phyloP scores from a whole-genome alignment of 2,113 vertebrate species.

The Cyprinodon brontotheroides region DNA sequence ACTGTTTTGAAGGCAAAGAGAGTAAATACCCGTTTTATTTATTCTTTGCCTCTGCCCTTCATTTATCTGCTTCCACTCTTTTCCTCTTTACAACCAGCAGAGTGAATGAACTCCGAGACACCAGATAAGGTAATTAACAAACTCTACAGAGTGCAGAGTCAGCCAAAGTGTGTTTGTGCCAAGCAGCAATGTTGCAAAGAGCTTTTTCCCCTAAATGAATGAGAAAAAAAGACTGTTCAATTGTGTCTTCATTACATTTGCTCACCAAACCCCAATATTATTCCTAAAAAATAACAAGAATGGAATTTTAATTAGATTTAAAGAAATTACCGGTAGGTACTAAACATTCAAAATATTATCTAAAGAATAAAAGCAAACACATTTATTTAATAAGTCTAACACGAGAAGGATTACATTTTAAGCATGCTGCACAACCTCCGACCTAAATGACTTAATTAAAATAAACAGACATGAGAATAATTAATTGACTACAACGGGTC shows the following conservation, averaged over 20 bases:
- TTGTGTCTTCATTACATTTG: slow-evolving; percentile 5
- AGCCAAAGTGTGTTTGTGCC: slow-evolving; percentile 3
- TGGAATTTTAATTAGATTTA: background rate
- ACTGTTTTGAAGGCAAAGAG: background rate
- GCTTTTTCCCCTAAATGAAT: background rate
- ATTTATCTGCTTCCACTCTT: background rate
- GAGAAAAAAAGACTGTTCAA: background rate
- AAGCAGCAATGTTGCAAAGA: slow-evolving; percentile 9
- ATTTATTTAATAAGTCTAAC: background rate
- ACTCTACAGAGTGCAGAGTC: slow-evolving; percentile 42
- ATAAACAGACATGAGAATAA: background rate
- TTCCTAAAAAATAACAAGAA: background rate
- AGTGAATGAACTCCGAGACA: slow-evolving; percentile 46
- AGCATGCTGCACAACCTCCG: background rate
- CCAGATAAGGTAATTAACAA: slow-evolving; percentile 45
- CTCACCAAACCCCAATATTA: background rate
- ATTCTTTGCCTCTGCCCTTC: slow-evolving; percentile 5
- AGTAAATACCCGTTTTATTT: background rate
- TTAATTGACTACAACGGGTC: background rate
- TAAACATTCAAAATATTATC: background rate
- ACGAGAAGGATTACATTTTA: background rate
- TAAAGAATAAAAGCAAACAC: background rate
- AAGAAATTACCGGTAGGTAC: background rate
- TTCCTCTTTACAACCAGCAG: slow-evolving; percentile 20
- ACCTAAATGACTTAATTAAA: background rate